Percentiles rank a stretch among this genome's conserved stretches.
Conservation (phyloP, 2,113 vertebrate genomes). For the Eulemur rufifrons region DNA sequence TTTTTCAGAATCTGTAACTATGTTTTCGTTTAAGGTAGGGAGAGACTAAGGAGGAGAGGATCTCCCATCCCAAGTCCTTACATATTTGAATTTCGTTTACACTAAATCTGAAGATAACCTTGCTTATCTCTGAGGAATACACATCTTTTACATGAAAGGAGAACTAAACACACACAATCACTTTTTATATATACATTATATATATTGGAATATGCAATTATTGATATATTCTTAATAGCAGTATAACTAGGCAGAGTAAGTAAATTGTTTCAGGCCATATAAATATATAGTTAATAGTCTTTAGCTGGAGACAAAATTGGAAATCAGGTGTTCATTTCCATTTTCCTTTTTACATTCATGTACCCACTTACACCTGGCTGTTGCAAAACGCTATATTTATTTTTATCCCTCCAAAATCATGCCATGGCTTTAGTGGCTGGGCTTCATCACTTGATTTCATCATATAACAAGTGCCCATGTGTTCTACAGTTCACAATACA, state of each 20-base stretch:
- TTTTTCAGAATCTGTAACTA: neutral
- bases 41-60: neutral
- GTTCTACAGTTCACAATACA: neutral
- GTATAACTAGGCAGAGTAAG: neutral
- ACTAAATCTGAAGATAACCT: neutral
- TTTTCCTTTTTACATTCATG: neutral
- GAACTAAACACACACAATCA: neutral
- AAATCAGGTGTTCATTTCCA: neutral
- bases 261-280: neutral
- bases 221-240: neutral
- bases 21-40: neutral
- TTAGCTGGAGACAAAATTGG: neutral
- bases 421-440: neutral
- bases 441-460: neutral
- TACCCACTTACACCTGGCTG: neutral
- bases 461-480: neutral
- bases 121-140: neutral
- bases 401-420: neutral
- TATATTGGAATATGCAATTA: neutral
- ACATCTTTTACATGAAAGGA: neutral
- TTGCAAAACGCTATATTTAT: neutral
- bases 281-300: neutral
- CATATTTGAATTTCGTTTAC: neutral
- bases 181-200: neutral
- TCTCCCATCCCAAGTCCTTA: neutral